These are phyloP conservation scores for Nebria ingens DNA, from an alignment of 1,140 invertebrate species.

Conservation along the genomic window DNA sequence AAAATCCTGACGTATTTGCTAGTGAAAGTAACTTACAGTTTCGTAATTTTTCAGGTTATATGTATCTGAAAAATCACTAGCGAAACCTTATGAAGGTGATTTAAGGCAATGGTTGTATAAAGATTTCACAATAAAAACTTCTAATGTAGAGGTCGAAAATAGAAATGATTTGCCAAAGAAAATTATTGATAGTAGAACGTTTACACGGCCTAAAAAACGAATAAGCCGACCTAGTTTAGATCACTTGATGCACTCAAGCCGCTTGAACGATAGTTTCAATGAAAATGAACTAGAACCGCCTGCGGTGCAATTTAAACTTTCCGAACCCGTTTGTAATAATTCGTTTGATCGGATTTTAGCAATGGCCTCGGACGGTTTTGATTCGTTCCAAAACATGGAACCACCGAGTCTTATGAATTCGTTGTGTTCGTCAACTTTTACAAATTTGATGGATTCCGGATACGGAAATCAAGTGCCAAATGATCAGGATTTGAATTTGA, in stretches of 20 bases:
- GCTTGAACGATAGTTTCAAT: slow-evolving; percentile 5
- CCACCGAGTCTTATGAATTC: slow-evolving; percentile 33
- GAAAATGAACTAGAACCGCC: slow-evolving; percentile 1
- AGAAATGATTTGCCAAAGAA: slow-evolving; percentile 23
- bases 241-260: slow-evolving; percentile 15
- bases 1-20: background rate
- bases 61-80: slow-evolving; percentile 11
- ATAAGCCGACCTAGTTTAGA: slow-evolving; percentile 33
- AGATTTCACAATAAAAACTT: slow-evolving; percentile 10
- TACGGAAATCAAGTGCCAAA: background rate
- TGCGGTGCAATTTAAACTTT: slow-evolving; percentile 28
- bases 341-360: slow-evolving; percentile 29
- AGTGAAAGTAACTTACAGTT: too few species aligned
- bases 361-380: slow-evolving; percentile 18
- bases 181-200: slow-evolving; percentile 38
- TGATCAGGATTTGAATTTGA: background rate
- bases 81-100: background rate
- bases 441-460: slow-evolving; percentile 28
- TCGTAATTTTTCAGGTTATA: slow-evolving; percentile 20
- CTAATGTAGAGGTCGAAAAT: slow-evolving; percentile 10
- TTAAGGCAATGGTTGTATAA: slow-evolving; percentile 1
- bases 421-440: slow-evolving; percentile 33
- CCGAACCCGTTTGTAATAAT: slow-evolving; percentile 24
- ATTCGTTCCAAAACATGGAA: slow-evolving; percentile 33
- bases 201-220: slow-evolving; percentile 38